A percentile compares a stretch with the other conserved stretches of the same genome.
These are phyloP conservation scores for Corythoichthys intestinalis DNA, from an alignment of 2,113 vertebrate species.

Conservation along the genomic window DNA sequence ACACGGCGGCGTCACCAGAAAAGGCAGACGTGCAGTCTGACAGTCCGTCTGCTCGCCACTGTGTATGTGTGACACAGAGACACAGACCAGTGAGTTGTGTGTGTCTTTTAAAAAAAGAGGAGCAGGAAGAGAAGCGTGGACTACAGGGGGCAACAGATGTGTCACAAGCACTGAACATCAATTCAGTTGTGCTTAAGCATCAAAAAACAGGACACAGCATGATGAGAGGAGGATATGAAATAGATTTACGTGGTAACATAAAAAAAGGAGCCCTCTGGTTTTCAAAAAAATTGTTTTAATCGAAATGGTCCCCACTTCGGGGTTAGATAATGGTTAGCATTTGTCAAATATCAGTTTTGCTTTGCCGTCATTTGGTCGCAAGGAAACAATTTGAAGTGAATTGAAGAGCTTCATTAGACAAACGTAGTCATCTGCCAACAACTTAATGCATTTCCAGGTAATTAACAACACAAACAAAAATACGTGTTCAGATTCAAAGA, in stretches of 20 bases:
- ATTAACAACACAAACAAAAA: too few species aligned
- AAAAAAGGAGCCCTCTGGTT: background rate
- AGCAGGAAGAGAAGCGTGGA: constrained; percentile 36
- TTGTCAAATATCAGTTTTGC: too few species aligned
- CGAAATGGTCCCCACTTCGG: too few species aligned
- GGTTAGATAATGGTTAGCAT: too few species aligned
- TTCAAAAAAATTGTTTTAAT: background rate
- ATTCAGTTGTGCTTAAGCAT: constrained; percentile 29
- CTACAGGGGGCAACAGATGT: constrained; percentile 41
- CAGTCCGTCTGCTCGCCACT: constrained; percentile 48
- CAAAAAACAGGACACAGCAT: constrained; percentile 23
- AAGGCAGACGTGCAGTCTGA: constrained; percentile 62
- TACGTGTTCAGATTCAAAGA: too few species aligned
- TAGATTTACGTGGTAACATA: background rate
- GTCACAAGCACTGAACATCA: constrained; percentile 54
- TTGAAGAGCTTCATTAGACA: background rate
- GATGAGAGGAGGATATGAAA: constrained; percentile 3
- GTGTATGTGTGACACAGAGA: constrained; percentile 37
- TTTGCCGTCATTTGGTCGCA: too few species aligned
- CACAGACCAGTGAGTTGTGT: constrained; percentile 6
- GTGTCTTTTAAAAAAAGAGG: background rate
- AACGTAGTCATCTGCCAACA: background rate
- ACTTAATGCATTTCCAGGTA: too few species aligned
- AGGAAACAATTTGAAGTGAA: background rate
- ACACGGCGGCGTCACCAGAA: constrained; percentile 39